Evolutionary conservation across 2,797 vertebrate genomes (phyloP).

Genomic region (Fratercula arctica): DNA sequence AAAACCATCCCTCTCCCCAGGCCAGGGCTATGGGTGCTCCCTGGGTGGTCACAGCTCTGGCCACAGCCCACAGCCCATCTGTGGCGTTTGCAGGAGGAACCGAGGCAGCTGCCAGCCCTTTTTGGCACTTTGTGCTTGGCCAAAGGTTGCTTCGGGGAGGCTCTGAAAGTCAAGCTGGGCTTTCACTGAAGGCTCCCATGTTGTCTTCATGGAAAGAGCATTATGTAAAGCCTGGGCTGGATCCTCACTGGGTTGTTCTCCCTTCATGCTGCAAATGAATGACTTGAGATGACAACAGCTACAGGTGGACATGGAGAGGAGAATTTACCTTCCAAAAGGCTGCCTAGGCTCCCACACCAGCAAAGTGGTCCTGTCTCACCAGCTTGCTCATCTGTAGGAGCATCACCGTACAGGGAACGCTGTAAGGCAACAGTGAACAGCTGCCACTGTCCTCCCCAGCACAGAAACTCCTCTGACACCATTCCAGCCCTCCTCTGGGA

Average conservation of each 20-base stretch:
- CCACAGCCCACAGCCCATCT: neutral
- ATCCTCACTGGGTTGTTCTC: neutral
- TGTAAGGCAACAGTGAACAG: neutral
- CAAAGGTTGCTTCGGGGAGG: neutral
- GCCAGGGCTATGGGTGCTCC: neutral
- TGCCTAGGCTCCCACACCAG: neutral
- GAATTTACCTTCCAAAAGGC: neutral
- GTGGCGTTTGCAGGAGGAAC: neutral
- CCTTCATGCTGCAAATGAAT: neutral
- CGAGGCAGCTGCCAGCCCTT: neutral
- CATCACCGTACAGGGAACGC: neutral
- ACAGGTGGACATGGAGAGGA: neutral
- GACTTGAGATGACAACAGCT: neutral
- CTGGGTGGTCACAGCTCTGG: neutral
- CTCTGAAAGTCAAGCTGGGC: neutral
- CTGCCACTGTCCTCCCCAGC: neutral
- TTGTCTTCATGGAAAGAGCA: rapidly evolving
- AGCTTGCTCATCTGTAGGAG: neutral
- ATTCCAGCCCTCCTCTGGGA: neutral
- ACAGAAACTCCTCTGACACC: neutral
- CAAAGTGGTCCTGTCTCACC: neutral
- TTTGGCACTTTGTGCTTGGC: neutral
- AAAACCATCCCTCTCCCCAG: neutral
- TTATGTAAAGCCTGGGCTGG: neutral
- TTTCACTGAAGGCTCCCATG: neutral